Conservation (phyloP, 1,140 invertebrate species). For the Macrosteles quadrilineatus region DNA sequence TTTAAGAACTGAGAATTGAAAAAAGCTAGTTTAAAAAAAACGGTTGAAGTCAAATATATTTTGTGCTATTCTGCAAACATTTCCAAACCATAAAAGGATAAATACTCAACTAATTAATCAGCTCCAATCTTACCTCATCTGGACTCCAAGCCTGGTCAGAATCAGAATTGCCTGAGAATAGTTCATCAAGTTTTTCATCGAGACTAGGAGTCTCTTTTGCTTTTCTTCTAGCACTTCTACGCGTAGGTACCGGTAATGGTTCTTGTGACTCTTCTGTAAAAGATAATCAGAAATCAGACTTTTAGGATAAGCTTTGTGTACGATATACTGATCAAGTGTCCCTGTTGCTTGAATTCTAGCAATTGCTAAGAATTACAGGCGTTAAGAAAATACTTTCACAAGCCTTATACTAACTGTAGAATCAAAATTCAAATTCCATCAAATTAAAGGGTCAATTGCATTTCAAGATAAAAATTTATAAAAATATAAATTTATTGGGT, state of each 20-base stretch:
- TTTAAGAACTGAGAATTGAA: background rate
- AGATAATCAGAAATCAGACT: no score
- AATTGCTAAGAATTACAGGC: no score
- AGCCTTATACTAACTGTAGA: no score
- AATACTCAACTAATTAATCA: background rate
- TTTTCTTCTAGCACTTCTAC: conserved; percentile 65
- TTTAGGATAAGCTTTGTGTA: no score
- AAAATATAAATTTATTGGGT: no score
- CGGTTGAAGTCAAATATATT: background rate
- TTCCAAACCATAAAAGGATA: background rate
- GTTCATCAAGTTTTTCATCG: conserved; percentile 42
- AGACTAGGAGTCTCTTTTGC: conserved; percentile 50
- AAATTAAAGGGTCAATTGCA: no score
- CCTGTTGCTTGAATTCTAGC: no score
- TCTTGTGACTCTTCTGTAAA: background rate
- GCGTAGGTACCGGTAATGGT: background rate
- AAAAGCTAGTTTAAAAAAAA: background rate
- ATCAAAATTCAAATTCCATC: no score
- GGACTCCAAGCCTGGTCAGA: conserved; percentile 67
- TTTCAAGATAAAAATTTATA: no score
- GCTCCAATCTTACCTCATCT: conserved; percentile 30
- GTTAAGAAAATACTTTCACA: no score
- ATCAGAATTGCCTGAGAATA: conserved; percentile 34
- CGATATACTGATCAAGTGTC: no score
- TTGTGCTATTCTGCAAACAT: background rate